Evolutionary conservation across 1,140 invertebrate species (phyloP).

Genomic region (Calycopis cecrops): DNA sequence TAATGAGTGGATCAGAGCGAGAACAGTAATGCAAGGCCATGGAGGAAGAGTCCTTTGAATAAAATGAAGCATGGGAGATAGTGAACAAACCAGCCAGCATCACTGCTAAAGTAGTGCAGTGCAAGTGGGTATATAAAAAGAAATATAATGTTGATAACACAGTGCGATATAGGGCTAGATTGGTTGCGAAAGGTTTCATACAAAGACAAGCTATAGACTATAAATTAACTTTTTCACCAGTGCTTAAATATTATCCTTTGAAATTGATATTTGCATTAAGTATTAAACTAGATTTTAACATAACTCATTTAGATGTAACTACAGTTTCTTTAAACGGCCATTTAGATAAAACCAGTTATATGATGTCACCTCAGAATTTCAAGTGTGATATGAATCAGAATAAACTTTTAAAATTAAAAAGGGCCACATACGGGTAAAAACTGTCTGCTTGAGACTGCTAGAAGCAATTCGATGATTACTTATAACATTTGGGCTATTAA

Average conservation of each 20-base stretch:
- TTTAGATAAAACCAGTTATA: slow-evolving; percentile 16
- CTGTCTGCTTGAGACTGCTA: neutral
- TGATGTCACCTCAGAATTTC: slow-evolving; percentile 21
- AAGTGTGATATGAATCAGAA: slow-evolving; percentile 13
- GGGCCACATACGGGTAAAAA: slow-evolving; percentile 20
- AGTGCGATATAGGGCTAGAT: slow-evolving; percentile 6
- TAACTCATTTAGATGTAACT: too few species aligned
- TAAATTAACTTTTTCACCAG: slow-evolving; percentile 23
- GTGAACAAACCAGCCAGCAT: slow-evolving; percentile 17
- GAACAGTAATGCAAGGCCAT: slow-evolving; percentile 20
- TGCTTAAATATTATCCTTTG: slow-evolving; percentile 19
- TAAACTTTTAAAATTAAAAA: too few species aligned
- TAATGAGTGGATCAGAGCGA: slow-evolving; percentile 12
- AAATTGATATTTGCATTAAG: slow-evolving; percentile 19
- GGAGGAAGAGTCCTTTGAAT: slow-evolving; percentile 18
- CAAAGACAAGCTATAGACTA: slow-evolving; percentile 26
- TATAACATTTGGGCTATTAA: too few species aligned
- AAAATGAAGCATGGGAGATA: slow-evolving; percentile 22
- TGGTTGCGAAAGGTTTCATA: slow-evolving; percentile 14
- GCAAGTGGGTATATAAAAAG: slow-evolving; percentile 16
- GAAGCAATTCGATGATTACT: too few species aligned
- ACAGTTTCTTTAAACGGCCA: slow-evolving; percentile 14
- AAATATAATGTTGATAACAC: too few species aligned
- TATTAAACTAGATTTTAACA: slow-evolving; percentile 15
- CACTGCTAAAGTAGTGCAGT: slow-evolving; percentile 18